Evolutionary conservation across 2,888 invertebrate species (phyloP).

Genomic region (Orgyia antiqua): DNA sequence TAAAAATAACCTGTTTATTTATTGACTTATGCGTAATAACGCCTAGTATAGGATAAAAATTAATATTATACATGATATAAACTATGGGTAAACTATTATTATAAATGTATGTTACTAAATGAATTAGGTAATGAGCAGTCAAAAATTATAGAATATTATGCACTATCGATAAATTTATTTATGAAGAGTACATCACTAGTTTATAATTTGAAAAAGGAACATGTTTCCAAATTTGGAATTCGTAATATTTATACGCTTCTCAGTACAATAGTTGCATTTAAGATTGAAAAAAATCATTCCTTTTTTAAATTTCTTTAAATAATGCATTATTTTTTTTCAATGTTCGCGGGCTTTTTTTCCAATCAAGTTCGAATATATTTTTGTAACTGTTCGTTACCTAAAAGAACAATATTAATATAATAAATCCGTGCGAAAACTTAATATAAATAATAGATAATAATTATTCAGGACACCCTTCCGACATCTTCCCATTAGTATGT

Average conservation of each 20-base stretch:
- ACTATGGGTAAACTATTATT: constrained; percentile 24
- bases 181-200: constrained; percentile 26
- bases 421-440: constrained; percentile 5
- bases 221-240: background rate
- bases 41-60: constrained; percentile 20
- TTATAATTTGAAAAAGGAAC: constrained; percentile 7
- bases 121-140: constrained; percentile 29
- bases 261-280: no score
- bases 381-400: constrained; percentile 26
- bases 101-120: constrained; percentile 18
- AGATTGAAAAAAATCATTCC: no score
- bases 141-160: constrained; percentile 15
- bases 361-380: no score
- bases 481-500: constrained; percentile 21
- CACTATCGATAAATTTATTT: constrained; percentile 27
- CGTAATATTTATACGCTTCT: no score
- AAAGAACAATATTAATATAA: constrained; percentile 4
- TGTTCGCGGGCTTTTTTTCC: no score
- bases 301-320: no score
- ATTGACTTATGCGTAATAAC: constrained; percentile 30
- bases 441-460: background rate
- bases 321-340: no score
- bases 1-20: constrained; percentile 20
- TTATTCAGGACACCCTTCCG: constrained; percentile 8
- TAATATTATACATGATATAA: constrained; percentile 20